A percentile compares a stretch with the other conserved stretches of the same genome.
phyloP scores from a whole-genome alignment of 2,888 invertebrate species.

The Gandaritis pyraliata region DNA sequence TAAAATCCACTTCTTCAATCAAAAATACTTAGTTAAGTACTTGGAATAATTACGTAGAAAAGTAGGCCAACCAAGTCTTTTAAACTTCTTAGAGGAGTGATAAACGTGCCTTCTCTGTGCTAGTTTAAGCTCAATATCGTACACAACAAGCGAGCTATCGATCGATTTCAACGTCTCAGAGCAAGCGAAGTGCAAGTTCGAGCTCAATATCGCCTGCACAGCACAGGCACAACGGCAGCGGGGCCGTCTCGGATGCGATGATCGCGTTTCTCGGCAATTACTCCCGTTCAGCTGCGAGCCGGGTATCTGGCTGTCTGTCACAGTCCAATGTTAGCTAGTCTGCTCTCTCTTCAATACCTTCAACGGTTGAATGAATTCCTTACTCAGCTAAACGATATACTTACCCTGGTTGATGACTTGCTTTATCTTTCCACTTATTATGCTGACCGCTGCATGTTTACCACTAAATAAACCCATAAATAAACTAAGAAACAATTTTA shows the following conservation, averaged over 20 bases:
- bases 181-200: conserved; percentile 28
- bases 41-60: not conserved
- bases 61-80: not conserved
- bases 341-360: not conserved
- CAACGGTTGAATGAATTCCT: not conserved
- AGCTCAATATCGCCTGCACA: conserved; percentile 34
- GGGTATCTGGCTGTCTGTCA: conserved; percentile 3
- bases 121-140: conserved; percentile 21
- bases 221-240: conserved; percentile 24
- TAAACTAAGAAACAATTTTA: too few relatives aligned
- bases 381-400: too few relatives aligned
- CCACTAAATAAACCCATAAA: too few relatives aligned
- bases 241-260: conserved; percentile 38
- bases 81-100: not conserved
- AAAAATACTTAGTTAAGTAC: not conserved
- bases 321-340: conserved; percentile 12
- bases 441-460: too few relatives aligned
- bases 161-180: conserved; percentile 21
- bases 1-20: too few relatives aligned
- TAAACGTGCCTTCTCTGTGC: conserved; percentile 2
- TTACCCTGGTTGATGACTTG: too few relatives aligned
- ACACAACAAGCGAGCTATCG: conserved; percentile 22
- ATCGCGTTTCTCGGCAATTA: conserved; percentile 60
- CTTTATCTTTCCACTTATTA: too few relatives aligned
- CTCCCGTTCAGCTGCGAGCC: conserved; percentile 44